Percentiles rank a stretch among this genome's conserved stretches.
Conservation (phyloP, 1,140 invertebrate species). For the Phymorhynchus buccinoides region DNA sequence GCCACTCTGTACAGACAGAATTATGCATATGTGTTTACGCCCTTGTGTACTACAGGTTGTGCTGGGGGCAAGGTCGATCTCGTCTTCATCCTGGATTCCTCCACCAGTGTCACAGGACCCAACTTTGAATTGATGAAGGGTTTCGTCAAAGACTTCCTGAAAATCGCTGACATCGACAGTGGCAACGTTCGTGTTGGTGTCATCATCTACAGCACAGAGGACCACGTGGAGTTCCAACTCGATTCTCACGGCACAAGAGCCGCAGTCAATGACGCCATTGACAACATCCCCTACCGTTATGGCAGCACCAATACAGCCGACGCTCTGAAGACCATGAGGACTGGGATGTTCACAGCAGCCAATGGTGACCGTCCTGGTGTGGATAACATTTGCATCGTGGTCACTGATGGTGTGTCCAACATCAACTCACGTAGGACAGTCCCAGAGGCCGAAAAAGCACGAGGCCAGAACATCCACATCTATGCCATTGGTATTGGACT, state of each 20-base stretch:
- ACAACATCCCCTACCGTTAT: slow-evolving; percentile 48
- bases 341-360: slow-evolving; percentile 46
- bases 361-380: slow-evolving; percentile 61
- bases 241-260: slow-evolving; percentile 44
- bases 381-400: slow-evolving; percentile 56
- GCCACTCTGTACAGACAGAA: too few relatives aligned
- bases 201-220: slow-evolving; percentile 52
- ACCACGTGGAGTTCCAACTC: slow-evolving; percentile 53
- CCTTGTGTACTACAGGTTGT: slow-evolving; percentile 48
- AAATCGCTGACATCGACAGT: slow-evolving; percentile 44
- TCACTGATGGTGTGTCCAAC: slow-evolving; percentile 65
- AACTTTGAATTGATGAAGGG: slow-evolving; percentile 55
- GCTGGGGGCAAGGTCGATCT: slow-evolving; percentile 50
- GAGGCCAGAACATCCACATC: slow-evolving; percentile 49
- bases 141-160: slow-evolving; percentile 53
- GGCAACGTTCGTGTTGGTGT: slow-evolving; percentile 52
- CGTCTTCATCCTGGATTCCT: slow-evolving; percentile 58
- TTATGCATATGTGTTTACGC: too few relatives aligned
- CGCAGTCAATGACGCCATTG: slow-evolving; percentile 44
- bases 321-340: slow-evolving; percentile 51
- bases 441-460: slow-evolving; percentile 50
- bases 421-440: slow-evolving; percentile 59
- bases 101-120: slow-evolving; percentile 55
- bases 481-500: slow-evolving; percentile 59
- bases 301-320: slow-evolving; percentile 58